Percentiles rank a stretch among this genome's conserved stretches.
phyloP scores from a whole-genome alignment of 2,797 vertebrate species.

The Pipistrellus pipistrellus region DNA sequence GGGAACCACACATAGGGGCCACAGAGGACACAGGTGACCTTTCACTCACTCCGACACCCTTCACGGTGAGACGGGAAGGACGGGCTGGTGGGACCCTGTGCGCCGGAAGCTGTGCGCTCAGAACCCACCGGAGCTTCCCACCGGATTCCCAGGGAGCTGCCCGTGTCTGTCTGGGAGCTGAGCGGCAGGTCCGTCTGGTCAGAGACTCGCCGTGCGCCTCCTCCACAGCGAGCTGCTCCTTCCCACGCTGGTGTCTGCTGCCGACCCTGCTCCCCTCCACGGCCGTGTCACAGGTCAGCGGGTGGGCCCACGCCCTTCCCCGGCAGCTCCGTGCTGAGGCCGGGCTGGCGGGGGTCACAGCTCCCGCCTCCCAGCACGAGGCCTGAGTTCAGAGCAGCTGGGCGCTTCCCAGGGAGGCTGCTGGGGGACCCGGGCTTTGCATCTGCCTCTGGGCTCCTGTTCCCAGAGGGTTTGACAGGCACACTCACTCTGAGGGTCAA shows the following conservation, averaged over 20 bases:
- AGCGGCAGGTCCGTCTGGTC: neutral
- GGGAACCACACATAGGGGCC: too few species aligned
- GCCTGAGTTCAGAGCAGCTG: too few species aligned
- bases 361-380: neutral
- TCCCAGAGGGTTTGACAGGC: neutral
- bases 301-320: too few species aligned
- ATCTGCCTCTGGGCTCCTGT: neutral
- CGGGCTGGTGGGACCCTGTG: neutral
- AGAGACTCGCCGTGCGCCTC: neutral
- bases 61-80: neutral
- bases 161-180: neutral
- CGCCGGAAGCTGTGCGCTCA: neutral
- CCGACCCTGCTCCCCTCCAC: neutral
- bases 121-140: neutral
- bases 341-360: too few species aligned
- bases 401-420: neutral
- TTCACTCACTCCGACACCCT: too few species aligned
- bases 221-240: neutral
- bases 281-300: neutral
- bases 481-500: neutral
- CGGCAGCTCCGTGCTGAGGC: neutral
- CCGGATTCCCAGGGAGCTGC: neutral
- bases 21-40: too few species aligned
- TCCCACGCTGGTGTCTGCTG: neutral
- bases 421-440: neutral